A percentile compares a stretch with the other conserved stretches of the same genome.
These are phyloP conservation scores for Spinus pinus DNA, from an alignment of 2,797 vertebrate genomes.

Conservation along the genomic window DNA sequence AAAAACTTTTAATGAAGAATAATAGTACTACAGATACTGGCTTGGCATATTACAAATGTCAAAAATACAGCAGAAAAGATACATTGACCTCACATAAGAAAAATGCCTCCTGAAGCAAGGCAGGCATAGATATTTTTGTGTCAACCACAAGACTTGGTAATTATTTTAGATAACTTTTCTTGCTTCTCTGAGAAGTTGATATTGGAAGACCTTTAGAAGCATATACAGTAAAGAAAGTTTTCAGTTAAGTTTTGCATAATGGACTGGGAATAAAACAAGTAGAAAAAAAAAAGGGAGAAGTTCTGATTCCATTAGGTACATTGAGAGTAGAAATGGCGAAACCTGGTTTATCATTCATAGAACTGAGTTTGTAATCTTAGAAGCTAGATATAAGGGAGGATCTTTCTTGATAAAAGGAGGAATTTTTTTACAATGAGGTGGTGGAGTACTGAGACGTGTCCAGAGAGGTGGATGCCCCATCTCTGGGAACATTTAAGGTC, in stretches of 20 bases:
- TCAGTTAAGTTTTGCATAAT: background rate
- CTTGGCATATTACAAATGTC: background rate
- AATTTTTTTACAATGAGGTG: background rate
- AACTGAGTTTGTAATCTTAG: background rate
- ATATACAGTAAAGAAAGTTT: background rate
- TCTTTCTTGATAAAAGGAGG: background rate
- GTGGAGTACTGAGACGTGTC: background rate
- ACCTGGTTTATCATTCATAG: background rate
- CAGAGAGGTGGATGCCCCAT: background rate
- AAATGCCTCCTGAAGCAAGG: background rate
- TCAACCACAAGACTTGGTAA: background rate
- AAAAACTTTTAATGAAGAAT: background rate
- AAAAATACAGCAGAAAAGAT: background rate
- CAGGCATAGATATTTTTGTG: background rate
- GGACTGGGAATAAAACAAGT: background rate
- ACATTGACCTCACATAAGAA: background rate
- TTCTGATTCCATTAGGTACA: background rate
- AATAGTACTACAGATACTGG: background rate
- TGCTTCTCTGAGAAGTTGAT: background rate
- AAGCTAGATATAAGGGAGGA: background rate
- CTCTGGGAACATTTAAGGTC: no score
- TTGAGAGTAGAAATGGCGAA: background rate
- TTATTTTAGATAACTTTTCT: background rate
- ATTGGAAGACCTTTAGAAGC: background rate
- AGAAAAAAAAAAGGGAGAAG: background rate